These are phyloP conservation scores for Pantelozetes paolii DNA, from an alignment of 2,888 invertebrate species.

Conservation along the genomic window DNA sequence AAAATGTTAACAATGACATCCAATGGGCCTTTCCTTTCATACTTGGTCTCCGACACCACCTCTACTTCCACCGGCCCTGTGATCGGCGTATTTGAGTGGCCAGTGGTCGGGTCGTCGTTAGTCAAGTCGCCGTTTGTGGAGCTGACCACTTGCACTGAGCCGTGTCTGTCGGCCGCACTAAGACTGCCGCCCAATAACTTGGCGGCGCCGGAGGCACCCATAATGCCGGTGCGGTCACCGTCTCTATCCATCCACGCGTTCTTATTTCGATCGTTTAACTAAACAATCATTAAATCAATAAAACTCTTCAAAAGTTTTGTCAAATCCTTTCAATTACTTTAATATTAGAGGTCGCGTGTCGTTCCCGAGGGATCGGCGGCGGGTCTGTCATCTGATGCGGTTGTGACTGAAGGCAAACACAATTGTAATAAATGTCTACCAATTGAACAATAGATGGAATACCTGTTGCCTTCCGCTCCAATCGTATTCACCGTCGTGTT, in stretches of 20 bases:
- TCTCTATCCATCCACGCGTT: constrained; percentile 41
- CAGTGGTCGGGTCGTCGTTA: constrained; percentile 90
- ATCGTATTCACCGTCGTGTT: constrained; percentile 87
- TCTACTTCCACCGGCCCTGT: constrained; percentile 89
- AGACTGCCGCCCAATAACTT: constrained; percentile 48
- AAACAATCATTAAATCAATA: not conserved
- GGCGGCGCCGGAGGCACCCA: constrained; percentile 5
- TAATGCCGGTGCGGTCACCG: not conserved
- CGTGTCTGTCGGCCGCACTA: constrained; percentile 87
- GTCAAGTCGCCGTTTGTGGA: constrained; percentile 94
- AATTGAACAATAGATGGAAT: not conserved
- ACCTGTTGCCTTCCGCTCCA: constrained; percentile 82
- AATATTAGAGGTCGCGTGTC: constrained; percentile 31
- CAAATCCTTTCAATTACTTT: constrained; percentile 35
- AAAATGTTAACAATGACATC: not conserved
- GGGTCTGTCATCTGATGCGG: constrained; percentile 35
- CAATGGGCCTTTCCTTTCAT: constrained; percentile 58
- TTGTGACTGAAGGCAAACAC: constrained; percentile 17
- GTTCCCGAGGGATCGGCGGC: constrained; percentile 30
- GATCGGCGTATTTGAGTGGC: constrained; percentile 95
- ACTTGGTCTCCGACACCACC: constrained; percentile 96
- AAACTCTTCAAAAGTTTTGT: not conserved
- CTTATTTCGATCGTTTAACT: constrained; percentile 37
- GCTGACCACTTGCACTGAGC: constrained; percentile 92
- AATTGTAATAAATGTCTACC: not conserved